phyloP scores from a whole-genome alignment of 1,140 invertebrate genomes.

The Aethina tumida region DNA sequence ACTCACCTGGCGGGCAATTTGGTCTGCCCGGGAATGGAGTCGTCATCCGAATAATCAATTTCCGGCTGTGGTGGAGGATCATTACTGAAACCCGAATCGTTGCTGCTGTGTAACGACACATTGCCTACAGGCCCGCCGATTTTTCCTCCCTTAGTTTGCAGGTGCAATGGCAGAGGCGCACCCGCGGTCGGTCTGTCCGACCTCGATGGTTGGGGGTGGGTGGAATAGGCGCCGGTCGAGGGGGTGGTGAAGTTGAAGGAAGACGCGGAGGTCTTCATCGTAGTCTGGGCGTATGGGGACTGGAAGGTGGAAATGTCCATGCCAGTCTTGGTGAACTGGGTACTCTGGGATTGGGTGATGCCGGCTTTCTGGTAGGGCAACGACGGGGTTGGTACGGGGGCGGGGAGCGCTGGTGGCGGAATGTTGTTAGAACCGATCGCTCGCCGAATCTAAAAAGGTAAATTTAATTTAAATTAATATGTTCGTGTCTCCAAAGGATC shows the following conservation, averaged over 20 bases:
- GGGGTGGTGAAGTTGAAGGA: constrained; percentile 42
- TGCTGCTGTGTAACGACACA: constrained; percentile 77
- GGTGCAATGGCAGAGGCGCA: constrained; percentile 32
- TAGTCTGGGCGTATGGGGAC: constrained; percentile 39
- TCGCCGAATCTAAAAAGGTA: constrained; percentile 36
- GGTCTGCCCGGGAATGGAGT: constrained; percentile 47
- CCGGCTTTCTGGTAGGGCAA: constrained; percentile 33
- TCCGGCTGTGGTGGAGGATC: constrained; percentile 80
- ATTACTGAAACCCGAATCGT: constrained; percentile 85
- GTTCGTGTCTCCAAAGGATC: no score
- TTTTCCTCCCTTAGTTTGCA: constrained; percentile 31
- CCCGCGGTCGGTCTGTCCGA: constrained; percentile 40
- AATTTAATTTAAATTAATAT: constrained; percentile 5
- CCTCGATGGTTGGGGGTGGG: constrained; percentile 42
- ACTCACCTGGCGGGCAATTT: constrained; percentile 62
- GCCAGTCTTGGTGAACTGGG: constrained; percentile 32
- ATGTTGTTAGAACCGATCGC: constrained; percentile 42
- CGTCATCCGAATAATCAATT: constrained; percentile 83
- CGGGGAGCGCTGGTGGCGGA: constrained; percentile 51
- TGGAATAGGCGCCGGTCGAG: constrained; percentile 41
- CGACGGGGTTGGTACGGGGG: constrained; percentile 49
- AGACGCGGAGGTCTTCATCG: constrained; percentile 44
- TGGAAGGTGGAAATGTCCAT: constrained; percentile 30
- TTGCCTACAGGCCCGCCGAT: constrained; percentile 47
- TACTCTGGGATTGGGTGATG: constrained; percentile 44